These are phyloP conservation scores for Echinops telfairi DNA, from an alignment of 2,113 vertebrate species.

Conservation along the genomic window DNA sequence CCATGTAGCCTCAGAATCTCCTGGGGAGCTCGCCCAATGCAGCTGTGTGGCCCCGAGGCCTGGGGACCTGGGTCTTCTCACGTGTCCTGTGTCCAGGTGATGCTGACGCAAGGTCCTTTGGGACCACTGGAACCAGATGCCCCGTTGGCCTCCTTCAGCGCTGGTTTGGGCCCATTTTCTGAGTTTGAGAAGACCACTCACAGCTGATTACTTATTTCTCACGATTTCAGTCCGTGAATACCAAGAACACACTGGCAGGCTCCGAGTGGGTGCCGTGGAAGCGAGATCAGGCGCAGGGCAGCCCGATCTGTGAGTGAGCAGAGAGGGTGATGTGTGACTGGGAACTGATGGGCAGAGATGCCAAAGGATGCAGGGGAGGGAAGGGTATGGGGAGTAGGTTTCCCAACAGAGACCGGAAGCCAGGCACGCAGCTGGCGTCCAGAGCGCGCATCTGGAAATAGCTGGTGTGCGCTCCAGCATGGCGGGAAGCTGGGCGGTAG, in stretches of 20 bases:
- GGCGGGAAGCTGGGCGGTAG: not conserved
- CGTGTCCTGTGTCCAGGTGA: not conserved
- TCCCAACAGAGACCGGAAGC: not conserved
- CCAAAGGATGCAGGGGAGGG: not conserved
- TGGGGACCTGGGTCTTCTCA: too few relatives aligned
- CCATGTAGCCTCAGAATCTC: not conserved
- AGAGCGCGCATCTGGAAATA: conserved; percentile 33
- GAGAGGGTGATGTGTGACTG: not conserved
- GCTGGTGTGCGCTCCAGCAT: not conserved
- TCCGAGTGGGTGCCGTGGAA: not conserved
- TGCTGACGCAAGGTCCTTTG: not conserved
- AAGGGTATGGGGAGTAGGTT: not conserved
- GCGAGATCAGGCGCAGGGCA: not conserved
- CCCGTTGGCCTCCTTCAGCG: not conserved
- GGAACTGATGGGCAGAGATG: not conserved
- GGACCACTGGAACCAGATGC: not conserved
- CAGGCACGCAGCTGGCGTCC: not conserved
- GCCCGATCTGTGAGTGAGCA: not conserved
- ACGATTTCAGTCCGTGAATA: not conserved
- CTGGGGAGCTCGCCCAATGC: not conserved
- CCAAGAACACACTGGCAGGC: not conserved
- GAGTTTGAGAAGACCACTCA: not conserved
- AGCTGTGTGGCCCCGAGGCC: not conserved
- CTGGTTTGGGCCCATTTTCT: not conserved
- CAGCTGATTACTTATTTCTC: not conserved